phyloP scores from a whole-genome alignment of 2,113 vertebrate species.

The Leucopsar rothschildi region DNA sequence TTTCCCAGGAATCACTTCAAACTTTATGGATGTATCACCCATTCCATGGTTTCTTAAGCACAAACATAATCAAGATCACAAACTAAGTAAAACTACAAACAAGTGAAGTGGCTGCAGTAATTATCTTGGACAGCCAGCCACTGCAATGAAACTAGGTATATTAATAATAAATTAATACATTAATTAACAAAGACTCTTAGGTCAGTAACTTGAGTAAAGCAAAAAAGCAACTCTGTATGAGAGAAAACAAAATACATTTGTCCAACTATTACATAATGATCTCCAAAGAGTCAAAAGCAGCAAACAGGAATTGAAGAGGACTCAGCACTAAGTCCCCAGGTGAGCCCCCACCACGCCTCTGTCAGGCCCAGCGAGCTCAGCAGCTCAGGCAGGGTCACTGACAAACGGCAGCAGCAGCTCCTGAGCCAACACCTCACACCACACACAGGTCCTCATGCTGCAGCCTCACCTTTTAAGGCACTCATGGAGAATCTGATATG shows the following conservation, averaged over 20 bases:
- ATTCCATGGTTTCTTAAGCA: conserved; percentile 94
- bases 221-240: background rate
- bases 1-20: conserved; percentile 99
- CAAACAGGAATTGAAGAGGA: background rate
- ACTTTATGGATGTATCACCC: conserved; percentile 98
- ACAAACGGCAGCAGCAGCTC: background rate
- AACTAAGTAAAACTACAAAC: background rate
- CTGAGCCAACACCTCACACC: background rate
- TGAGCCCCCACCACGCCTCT: fast-evolving
- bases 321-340: background rate
- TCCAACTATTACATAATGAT: background rate
- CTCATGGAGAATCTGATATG: conserved; percentile 99
- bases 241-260: background rate
- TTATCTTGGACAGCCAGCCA: background rate
- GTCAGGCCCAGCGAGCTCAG: background rate
- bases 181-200: background rate
- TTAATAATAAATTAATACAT: background rate
- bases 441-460: fast-evolving
- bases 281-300: background rate
- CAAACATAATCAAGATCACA: conserved; percentile 18
- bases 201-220: background rate
- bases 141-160: background rate
- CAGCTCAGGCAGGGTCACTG: background rate
- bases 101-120: background rate
- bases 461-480: conserved; percentile 96